Evolutionary conservation across 2,113 vertebrate genomes (phyloP), one percentile per base, ranked within the genome.

Genomic region (Anolis carolinensis): DNA sequence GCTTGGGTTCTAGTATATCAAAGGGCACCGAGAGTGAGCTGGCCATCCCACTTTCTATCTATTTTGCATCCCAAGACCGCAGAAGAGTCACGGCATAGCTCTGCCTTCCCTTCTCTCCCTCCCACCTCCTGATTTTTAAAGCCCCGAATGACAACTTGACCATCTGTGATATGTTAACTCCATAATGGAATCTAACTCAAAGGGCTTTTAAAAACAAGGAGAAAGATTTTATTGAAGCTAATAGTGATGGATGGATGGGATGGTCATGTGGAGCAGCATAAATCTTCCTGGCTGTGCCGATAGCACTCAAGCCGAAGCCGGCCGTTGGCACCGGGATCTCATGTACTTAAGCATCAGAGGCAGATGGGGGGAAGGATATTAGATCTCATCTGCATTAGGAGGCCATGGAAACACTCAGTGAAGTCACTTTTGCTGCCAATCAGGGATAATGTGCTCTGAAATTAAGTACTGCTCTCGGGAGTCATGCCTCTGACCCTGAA

Each of bases 191-290:
- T 92, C 93, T 90, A 94, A 94, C 91, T 91, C 92, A 65, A 87
- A 96, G 86, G 89, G 90, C 95, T 96, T 96, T 96, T 95, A 93
- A 93, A 93, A 95, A 94, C 89, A 92, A 82, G 71, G 90, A 85
- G 94, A 93, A 93, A 94, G 93, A 94, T 93, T 95, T 96, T 95
- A 92, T 95, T 95, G 92, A 95, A 95, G 92, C 92, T 93, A 93
- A 89, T 92, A 92, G 87, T 94, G 94, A 95, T 95, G 89, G 92
- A 94, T 95, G 91, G 86, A 84, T 90, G 94, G 87, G 93, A 77
- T 90, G 92, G 94, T 91, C 93, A 93, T 89, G 89, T 83, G 74
- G 86, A 87, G 67, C 86, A 30, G 83, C 67, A 91, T 95, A 94
- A 95, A 96, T 96, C 95, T 95, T 92, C 4, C 78, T 89, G 25